Conservation (phyloP, 1,140 invertebrate species). For the Sminthurides bifidus region DNA sequence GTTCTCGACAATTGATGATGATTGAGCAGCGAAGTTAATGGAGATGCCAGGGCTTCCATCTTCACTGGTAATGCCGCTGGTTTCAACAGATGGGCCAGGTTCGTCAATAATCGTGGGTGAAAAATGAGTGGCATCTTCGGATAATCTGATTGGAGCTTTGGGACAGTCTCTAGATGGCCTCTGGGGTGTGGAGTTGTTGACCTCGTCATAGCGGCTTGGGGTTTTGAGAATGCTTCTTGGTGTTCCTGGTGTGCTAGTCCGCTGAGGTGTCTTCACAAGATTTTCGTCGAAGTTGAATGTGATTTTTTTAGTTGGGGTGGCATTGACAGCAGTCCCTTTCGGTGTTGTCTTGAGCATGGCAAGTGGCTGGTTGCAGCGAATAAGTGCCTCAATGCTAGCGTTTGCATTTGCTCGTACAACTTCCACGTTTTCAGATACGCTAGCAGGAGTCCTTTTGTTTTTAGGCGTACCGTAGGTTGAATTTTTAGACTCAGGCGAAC, state of each 20-base stretch:
- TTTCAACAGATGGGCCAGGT: too few relatives aligned
- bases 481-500: slow-evolving; percentile 3
- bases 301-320: slow-evolving; percentile 20
- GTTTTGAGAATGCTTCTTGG: slow-evolving; percentile 23
- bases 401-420: slow-evolving; percentile 3
- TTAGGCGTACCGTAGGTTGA: neutral
- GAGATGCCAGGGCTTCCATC: too few relatives aligned
- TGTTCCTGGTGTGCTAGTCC: slow-evolving; percentile 11
- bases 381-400: slow-evolving; percentile 14
- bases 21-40: too few relatives aligned
- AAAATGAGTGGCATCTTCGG: neutral
- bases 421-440: neutral
- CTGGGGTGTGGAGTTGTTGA: neutral
- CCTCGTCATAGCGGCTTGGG: neutral
- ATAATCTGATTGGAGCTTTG: neutral
- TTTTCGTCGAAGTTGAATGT: slow-evolving; percentile 21
- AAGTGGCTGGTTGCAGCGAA: neutral
- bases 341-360: neutral
- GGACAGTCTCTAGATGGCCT: neutral
- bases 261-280: slow-evolving; percentile 14
- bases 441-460: slow-evolving; percentile 1
- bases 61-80: too few relatives aligned
- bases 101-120: neutral
- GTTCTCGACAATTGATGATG: too few relatives aligned
- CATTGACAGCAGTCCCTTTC: neutral